A percentile compares a stretch with the other conserved stretches of the same genome.
phyloP scores from a whole-genome alignment of 2,113 vertebrate genomes.

The Rhabdornis inornatus region DNA sequence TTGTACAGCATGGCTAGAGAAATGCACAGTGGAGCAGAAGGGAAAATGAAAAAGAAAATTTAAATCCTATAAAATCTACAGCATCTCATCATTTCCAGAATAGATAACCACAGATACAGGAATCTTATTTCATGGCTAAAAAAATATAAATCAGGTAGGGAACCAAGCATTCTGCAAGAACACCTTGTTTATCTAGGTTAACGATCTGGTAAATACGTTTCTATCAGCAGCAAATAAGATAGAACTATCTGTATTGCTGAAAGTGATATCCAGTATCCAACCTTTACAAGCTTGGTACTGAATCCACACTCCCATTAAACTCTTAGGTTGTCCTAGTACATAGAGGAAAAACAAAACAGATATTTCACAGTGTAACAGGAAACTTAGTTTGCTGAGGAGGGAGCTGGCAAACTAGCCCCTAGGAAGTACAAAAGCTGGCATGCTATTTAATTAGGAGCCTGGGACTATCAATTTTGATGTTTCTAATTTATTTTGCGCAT shows the following conservation, averaged over 20 bases:
- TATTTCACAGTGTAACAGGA: not conserved
- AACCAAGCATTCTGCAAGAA: not conserved
- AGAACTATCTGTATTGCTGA: not conserved
- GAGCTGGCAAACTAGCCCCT: not conserved
- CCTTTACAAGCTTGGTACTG: not conserved
- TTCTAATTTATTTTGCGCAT: not conserved
- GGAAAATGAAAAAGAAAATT: not conserved
- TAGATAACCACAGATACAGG: not conserved
- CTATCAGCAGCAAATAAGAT: not conserved
- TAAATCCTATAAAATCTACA: not conserved
- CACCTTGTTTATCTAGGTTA: not conserved
- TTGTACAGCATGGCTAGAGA: not conserved
- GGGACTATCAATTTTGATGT: not conserved
- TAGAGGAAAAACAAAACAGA: not conserved
- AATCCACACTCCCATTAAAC: not conserved
- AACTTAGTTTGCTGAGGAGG: not conserved
- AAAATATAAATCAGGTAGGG: not conserved
- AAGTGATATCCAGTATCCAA: not conserved
- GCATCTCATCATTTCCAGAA: not conserved
- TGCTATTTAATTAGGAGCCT: not conserved
- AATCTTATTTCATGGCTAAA: not conserved
- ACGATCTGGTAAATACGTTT: not conserved
- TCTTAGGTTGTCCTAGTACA: not conserved
- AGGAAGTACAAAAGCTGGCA: not conserved
- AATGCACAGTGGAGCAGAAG: not conserved